Evolutionary conservation across 1,140 invertebrate species (phyloP).

Genomic region (Pollicipes pollicipes): DNA sequence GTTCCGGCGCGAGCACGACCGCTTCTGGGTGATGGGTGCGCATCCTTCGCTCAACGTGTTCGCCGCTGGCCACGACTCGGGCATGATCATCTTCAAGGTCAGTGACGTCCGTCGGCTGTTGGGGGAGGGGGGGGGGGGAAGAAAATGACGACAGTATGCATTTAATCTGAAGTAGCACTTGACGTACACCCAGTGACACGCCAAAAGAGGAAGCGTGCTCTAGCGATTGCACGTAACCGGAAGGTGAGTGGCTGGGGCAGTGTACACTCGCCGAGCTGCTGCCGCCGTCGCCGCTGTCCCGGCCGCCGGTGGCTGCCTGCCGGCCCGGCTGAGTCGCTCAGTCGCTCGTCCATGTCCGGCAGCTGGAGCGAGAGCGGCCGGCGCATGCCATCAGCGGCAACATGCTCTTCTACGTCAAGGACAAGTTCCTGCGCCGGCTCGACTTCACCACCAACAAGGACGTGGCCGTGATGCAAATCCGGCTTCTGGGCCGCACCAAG

Average conservation of each 20-base stretch:
- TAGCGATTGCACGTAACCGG: neutral
- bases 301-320: no score
- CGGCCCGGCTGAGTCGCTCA: no score
- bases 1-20: conserved; percentile 83
- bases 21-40: conserved; percentile 81
- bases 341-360: no score
- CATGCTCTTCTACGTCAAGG: conserved; percentile 90
- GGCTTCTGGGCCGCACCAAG: conserved; percentile 46
- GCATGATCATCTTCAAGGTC: conserved; percentile 69
- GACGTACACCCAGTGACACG: conserved; percentile 6
- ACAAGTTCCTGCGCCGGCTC: conserved; percentile 69
- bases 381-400: conserved; percentile 88
- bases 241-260: no score
- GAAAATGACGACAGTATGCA: conserved; percentile 4
- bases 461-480: conserved; percentile 77
- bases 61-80: conserved; percentile 88
- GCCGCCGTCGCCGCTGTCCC: no score
- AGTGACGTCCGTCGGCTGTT: no score
- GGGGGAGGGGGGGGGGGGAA: conserved; percentile 19
- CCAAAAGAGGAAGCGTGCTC: neutral
- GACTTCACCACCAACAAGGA: conserved; percentile 60
- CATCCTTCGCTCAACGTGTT: conserved; percentile 52
- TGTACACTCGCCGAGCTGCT: no score
- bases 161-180: conserved; percentile 11
- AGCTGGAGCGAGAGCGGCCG: conserved; percentile 84